Evolutionary conservation across 1,140 invertebrate genomes (phyloP), one percentile per base, ranked within the genome.

Genomic region (Apis florea): DNA sequence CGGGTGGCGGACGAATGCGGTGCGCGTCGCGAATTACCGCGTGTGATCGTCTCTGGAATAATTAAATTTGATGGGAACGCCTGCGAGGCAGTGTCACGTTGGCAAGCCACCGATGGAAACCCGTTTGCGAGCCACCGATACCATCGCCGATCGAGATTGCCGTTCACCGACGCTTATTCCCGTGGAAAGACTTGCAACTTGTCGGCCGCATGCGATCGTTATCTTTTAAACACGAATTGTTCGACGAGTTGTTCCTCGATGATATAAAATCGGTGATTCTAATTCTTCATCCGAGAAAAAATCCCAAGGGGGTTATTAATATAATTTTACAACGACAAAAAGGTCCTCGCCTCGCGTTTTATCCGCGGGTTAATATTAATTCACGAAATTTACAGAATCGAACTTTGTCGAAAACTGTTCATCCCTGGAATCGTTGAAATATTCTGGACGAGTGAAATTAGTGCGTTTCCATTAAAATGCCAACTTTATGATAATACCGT

Each of bases 41-140:
- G 53, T 75, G 82, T 79, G 90, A 90, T 92, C 85, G 89, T 85
- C 69, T 87, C 67, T 75, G 84, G 88, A 91, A 91, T 92, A 92
- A 91, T 92, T 89, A 90, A 86, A 92, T 91, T 91, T 87, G 83
- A 91, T 86, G 83, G 83, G 89, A 85, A 85, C 86, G 83, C 83
- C 75, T 83, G 83, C 63, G 72, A 56, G 58, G 71, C 59, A 54
- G n/a, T 59, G 84, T 79, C 84, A 64, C 79, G 59, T 78, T 59
- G 70, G n/a, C 10, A 31, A 49, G 59, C 61, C 71, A 9, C 54
- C 31, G 54, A 17, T 73, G n/a, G 66, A 61, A 67, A 79, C 47
- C 61, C 70, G 26, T 40, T 53, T 26, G 17, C 24, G 70, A 21
- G n/a, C 5, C 40, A 12, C 13, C 17, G 24, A 51, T 11, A 49